Evolutionary conservation across 1,140 invertebrate genomes (phyloP).

Genomic region (Parasteatoda tepidariorum): DNA sequence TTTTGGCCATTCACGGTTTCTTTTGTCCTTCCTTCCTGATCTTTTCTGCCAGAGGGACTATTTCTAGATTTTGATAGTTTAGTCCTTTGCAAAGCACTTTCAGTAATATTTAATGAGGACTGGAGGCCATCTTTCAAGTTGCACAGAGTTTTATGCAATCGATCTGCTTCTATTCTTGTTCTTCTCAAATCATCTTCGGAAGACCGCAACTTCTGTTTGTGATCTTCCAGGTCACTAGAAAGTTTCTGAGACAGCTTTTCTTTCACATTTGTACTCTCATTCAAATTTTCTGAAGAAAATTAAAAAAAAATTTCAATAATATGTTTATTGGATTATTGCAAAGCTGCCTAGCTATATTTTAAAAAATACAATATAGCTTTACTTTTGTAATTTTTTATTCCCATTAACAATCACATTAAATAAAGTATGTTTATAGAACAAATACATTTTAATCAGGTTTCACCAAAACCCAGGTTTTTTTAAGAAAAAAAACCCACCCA

Average conservation of each 20-base stretch:
- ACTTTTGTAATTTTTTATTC: too few species aligned
- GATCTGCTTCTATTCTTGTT: conserved; percentile 11
- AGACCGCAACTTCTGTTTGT: conserved; percentile 65
- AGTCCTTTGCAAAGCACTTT: conserved; percentile 19
- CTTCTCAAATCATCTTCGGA: conserved; percentile 66
- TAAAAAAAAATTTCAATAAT: too few species aligned
- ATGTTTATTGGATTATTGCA: too few species aligned
- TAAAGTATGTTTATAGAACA: too few species aligned
- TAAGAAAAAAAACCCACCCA: too few species aligned
- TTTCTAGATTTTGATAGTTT: conserved; percentile 2
- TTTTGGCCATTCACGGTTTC: not conserved
- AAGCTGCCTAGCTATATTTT: too few species aligned
- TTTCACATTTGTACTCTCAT: conserved; percentile 63
- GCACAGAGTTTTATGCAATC: conserved; percentile 33
- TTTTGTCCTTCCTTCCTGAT: not conserved
- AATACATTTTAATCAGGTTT: too few species aligned
- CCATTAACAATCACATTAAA: too few species aligned
- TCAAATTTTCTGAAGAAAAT: conserved; percentile 64
- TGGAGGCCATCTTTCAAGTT: conserved; percentile 26
- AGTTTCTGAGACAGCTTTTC: conserved; percentile 66
- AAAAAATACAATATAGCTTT: too few species aligned
- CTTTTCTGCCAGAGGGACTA: not conserved
- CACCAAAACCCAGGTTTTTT: too few species aligned
- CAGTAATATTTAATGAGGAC: conserved; percentile 8
- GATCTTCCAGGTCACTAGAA: conserved; percentile 65